These are phyloP conservation scores for Miichthys miiuy DNA, from an alignment of 2,797 vertebrate genomes.

Conservation along the genomic window DNA sequence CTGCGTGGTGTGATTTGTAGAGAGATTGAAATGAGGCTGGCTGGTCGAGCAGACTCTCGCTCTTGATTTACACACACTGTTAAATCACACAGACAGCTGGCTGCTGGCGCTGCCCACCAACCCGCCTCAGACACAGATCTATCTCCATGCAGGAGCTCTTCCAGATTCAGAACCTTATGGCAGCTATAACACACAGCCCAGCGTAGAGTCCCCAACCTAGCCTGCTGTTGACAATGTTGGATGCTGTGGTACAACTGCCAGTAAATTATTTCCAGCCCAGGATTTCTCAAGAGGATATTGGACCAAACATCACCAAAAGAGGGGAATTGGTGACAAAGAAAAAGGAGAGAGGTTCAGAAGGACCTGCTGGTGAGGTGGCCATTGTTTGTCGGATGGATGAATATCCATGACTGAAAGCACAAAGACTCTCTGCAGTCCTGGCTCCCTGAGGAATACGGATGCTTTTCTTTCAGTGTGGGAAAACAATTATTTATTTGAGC, in stretches of 20 bases:
- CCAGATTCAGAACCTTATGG: constrained; percentile 65
- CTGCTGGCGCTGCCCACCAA: constrained; percentile 69
- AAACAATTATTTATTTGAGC: constrained; percentile 60
- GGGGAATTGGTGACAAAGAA: constrained; percentile 39
- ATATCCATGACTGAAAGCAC: constrained; percentile 58
- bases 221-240: constrained; percentile 55
- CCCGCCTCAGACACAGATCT: constrained; percentile 72
- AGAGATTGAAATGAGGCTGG: constrained; percentile 83
- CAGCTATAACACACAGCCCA: constrained; percentile 51
- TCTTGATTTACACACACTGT: constrained; percentile 81
- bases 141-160: constrained; percentile 68
- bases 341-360: constrained; percentile 43
- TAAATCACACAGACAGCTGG: constrained; percentile 84
- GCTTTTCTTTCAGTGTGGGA: constrained; percentile 38
- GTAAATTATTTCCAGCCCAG: constrained; percentile 61
- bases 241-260: constrained; percentile 54
- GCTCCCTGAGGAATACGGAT: constrained; percentile 36
- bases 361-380: constrained; percentile 51
- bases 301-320: constrained; percentile 33
- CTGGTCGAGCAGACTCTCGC: constrained; percentile 70
- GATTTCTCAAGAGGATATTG: constrained; percentile 44
- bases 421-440: constrained; percentile 42
- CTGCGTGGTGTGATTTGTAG: constrained; percentile 82
- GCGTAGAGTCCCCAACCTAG: constrained; percentile 37
- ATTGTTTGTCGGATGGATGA: constrained; percentile 66